Evolutionary conservation across 2,888 invertebrate species (phyloP).

Genomic region (Athalia rosae): DNA sequence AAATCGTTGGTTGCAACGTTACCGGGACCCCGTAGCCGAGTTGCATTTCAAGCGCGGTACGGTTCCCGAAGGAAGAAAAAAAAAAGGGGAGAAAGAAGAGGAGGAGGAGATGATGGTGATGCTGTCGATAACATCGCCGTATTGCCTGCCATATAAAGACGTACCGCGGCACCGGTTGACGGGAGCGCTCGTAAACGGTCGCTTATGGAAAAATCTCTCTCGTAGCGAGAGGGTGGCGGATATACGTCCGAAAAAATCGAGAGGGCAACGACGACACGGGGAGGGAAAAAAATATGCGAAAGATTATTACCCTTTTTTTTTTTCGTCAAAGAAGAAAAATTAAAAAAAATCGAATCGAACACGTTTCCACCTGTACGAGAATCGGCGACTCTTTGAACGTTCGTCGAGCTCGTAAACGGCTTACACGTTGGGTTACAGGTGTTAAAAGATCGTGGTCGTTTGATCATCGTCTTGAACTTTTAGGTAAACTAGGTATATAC

Average conservation of each 20-base stretch:
- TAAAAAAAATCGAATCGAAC: not conserved
- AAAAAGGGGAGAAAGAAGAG: no score
- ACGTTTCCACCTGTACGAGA: not conserved
- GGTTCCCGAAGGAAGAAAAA: no score
- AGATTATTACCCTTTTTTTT: no score
- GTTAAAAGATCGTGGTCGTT: constrained; percentile 35
- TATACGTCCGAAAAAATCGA: constrained; percentile 7
- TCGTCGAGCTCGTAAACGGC: constrained; percentile 37
- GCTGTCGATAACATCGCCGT: constrained; percentile 42
- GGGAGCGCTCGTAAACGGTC: constrained; percentile 44
- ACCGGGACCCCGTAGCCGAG: no score
- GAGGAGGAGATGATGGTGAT: not conserved
- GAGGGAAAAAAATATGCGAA: not conserved
- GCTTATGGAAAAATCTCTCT: constrained; percentile 45
- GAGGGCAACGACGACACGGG: not conserved
- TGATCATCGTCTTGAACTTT: not conserved
- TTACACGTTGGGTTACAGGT: constrained; percentile 32
- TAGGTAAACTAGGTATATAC: not conserved
- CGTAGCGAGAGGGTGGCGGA: constrained; percentile 12
- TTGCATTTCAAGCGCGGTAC: no score
- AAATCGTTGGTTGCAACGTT: constrained; percentile 4
- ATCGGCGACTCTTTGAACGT: constrained; percentile 36
- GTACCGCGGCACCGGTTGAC: not conserved
- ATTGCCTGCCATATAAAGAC: constrained; percentile 41
- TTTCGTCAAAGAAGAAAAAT: not conserved